Evolutionary conservation across 2,888 invertebrate genomes (phyloP).

Genomic region (Tiliacea aurago): DNA sequence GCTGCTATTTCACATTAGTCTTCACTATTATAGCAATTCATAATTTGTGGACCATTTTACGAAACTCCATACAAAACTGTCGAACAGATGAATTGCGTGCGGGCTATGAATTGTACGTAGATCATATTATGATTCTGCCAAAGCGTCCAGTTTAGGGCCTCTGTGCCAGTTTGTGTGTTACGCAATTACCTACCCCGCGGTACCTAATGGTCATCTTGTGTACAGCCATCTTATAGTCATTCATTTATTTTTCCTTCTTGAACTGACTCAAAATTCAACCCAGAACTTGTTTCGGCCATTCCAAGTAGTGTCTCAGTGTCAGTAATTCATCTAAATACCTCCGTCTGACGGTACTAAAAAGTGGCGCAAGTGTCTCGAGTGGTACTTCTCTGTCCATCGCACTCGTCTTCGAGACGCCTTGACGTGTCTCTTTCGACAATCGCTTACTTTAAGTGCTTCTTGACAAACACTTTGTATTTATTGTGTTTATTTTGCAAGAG

Average conservation of each 20-base stretch:
- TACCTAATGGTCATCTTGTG: too few relatives aligned
- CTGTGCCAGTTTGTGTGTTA: too few relatives aligned
- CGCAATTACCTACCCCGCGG: too few relatives aligned
- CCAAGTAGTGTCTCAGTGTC: conserved; percentile 14
- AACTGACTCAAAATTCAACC: conserved; percentile 2
- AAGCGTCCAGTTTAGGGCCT: too few relatives aligned
- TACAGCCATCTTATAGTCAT: too few relatives aligned
- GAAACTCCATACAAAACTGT: too few relatives aligned
- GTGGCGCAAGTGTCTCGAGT: conserved; percentile 52
- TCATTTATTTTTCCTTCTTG: not conserved
- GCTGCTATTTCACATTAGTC: too few relatives aligned
- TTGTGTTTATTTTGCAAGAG: conserved; percentile 15
- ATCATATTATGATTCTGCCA: too few relatives aligned
- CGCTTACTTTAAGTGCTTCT: conserved; percentile 34
- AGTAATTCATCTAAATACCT: conserved; percentile 19
- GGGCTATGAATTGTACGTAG: too few relatives aligned
- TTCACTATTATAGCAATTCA: too few relatives aligned
- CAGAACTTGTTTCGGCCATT: not conserved
- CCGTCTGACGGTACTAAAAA: conserved; percentile 31
- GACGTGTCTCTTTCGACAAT: conserved; percentile 39
- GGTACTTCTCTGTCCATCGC: conserved; percentile 53
- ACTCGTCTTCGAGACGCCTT: conserved; percentile 39
- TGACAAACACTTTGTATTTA: conserved; percentile 28
- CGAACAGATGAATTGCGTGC: too few relatives aligned
- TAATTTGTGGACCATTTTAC: too few relatives aligned